Evolutionary conservation across 2,888 invertebrate genomes (phyloP).

Genomic region (Nemurella pictetii): DNA sequence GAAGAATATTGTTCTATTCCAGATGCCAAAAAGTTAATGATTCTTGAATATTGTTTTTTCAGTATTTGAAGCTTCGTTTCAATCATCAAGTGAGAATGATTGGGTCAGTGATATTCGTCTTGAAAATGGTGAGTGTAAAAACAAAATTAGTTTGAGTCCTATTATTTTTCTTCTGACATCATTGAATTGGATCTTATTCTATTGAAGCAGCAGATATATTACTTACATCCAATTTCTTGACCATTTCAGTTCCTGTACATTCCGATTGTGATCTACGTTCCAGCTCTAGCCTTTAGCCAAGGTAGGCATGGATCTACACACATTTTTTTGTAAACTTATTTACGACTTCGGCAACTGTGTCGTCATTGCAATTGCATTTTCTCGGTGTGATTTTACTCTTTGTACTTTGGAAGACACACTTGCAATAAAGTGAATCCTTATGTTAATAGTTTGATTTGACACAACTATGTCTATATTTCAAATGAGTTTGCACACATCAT

Average conservation of each 20-base stretch:
- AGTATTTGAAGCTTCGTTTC: constrained; percentile 72
- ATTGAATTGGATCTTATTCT: no score
- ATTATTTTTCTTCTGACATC: no score
- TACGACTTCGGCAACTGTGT: not conserved
- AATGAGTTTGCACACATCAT: no score
- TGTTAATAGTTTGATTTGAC: no score
- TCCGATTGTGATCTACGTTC: constrained; percentile 86
- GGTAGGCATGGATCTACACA: constrained; percentile 55
- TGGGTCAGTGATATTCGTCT: constrained; percentile 69
- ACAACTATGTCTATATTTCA: no score
- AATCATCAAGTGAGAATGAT: constrained; percentile 67
- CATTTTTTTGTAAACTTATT: not conserved
- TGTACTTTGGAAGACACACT: not conserved
- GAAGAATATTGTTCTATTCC: no score
- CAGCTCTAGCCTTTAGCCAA: constrained; percentile 83
- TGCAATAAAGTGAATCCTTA: not conserved
- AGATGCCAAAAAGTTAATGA: no score
- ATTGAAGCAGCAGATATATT: not conserved
- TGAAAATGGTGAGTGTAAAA: constrained; percentile 64
- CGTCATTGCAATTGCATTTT: not conserved
- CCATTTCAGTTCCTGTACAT: constrained; percentile 46
- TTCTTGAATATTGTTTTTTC: constrained; percentile 49
- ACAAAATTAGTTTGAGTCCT: not conserved
- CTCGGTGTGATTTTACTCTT: not conserved
- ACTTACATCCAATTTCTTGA: not conserved